Conservation (phyloP, 53 echinoderm and acorn worm species). For the Paracentrotus lividus region DNA sequence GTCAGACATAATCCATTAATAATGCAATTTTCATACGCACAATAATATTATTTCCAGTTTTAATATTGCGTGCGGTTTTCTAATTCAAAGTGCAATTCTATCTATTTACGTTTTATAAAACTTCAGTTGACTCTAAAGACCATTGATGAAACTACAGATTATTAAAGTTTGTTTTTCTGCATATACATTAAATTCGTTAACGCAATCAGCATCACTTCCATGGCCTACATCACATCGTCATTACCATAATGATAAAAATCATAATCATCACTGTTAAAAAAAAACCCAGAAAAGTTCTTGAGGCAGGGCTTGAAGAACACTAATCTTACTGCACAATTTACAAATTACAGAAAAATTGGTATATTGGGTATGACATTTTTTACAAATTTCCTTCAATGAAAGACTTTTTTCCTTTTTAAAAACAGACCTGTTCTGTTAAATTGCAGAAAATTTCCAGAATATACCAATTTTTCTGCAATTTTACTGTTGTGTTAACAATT, state of each 20-base stretch:
- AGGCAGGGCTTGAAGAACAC: too few species aligned
- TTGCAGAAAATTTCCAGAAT: too few species aligned
- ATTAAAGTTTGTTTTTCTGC: neutral
- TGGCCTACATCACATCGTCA: conserved; percentile 63
- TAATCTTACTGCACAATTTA: too few species aligned
- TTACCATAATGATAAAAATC: conserved; percentile 18
- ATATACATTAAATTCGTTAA: neutral
- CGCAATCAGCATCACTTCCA: conserved; percentile 31
- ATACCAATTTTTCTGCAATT: too few species aligned
- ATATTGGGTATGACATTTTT: too few species aligned
- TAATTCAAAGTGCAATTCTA: neutral
- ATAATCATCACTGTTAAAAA: conserved; percentile 59
- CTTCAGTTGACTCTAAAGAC: neutral
- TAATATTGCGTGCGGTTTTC: neutral
- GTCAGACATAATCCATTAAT: neutral
- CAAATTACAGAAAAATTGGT: too few species aligned
- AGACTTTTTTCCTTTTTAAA: too few species aligned
- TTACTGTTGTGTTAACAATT: too few species aligned
- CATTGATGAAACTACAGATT: neutral
- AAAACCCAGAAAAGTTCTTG: too few species aligned
- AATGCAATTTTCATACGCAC: neutral
- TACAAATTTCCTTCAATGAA: too few species aligned
- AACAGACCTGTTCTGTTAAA: too few species aligned
- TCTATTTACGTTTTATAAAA: neutral
- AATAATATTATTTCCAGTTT: neutral